Percentiles rank a stretch among this genome's conserved stretches.
phyloP scores from a whole-genome alignment of 2,888 invertebrate genomes.

The Cryptus viduatorius region DNA sequence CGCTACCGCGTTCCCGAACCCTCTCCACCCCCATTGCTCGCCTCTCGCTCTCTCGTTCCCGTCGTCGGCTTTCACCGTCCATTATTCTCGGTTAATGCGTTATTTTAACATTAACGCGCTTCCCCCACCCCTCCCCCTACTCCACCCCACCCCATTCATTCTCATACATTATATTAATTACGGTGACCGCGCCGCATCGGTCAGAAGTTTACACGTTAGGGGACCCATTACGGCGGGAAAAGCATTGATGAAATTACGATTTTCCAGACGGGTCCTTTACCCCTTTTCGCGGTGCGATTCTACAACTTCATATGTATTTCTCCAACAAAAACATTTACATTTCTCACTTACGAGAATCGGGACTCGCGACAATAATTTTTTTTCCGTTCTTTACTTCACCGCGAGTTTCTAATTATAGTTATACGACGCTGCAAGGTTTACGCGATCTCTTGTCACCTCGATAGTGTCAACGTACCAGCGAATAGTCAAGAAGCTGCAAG shows the following conservation, averaged over 20 bases:
- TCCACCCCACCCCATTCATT: conserved; percentile 7
- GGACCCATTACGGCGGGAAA: conserved; percentile 36
- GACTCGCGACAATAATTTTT: neutral
- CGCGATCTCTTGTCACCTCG: conserved; percentile 37
- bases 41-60: conserved; percentile 4
- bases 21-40: conserved; percentile 9
- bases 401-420: conserved; percentile 3
- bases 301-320: neutral
- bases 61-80: conserved; percentile 53
- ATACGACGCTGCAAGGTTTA: conserved; percentile 30
- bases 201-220: conserved; percentile 26
- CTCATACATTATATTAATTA: conserved; percentile 77
- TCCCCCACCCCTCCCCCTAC: neutral
- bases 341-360: neutral
- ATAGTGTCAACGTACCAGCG: neutral
- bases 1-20: conserved; percentile 9
- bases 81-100: conserved; percentile 75
- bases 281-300: neutral
- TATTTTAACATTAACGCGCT: conserved; percentile 75
- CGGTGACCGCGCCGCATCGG: conserved; percentile 65
- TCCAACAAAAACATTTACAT: neutral
- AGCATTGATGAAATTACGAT: conserved; percentile 43
- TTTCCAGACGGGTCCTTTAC: conserved; percentile 22
- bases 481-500: neutral
- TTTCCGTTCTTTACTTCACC: neutral